These are phyloP conservation scores for Drosophila villosipedis DNA, from an alignment of 2,888 invertebrate genomes.

Conservation along the genomic window DNA sequence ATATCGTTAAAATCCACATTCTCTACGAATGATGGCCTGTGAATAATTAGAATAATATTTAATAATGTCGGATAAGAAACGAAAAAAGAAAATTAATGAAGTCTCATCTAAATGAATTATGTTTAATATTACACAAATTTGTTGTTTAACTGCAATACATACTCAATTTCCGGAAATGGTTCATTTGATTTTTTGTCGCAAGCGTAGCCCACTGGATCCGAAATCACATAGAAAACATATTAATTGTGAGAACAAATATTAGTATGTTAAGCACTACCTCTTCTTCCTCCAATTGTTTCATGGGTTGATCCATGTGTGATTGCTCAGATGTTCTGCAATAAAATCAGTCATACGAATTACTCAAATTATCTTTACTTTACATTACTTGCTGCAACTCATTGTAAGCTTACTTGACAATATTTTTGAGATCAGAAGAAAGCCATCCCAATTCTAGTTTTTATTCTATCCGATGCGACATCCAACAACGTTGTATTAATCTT, in stretches of 20 bases:
- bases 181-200: background rate
- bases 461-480: fast-evolving
- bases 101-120: too few species aligned
- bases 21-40: too few species aligned
- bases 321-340: too few species aligned
- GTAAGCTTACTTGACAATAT: background rate
- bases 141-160: background rate
- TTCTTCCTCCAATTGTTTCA: background rate
- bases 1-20: background rate
- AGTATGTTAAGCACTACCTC: background rate
- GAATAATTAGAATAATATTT: too few species aligned
- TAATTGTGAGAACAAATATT: background rate
- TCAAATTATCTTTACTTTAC: too few species aligned
- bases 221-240: background rate
- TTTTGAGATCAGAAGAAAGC: background rate
- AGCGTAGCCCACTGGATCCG: background rate
- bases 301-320: too few species aligned
- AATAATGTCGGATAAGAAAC: too few species aligned
- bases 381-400: background rate
- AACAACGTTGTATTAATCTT: background rate
- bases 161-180: fast-evolving
- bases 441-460: background rate
- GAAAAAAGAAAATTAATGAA: too few species aligned
- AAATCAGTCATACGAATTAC: too few species aligned
- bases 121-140: too few species aligned